Evolutionary conservation across 2,888 invertebrate species (phyloP), one percentile per base, ranked within the genome.

Genomic region (Eupithecia subumbrata): DNA sequence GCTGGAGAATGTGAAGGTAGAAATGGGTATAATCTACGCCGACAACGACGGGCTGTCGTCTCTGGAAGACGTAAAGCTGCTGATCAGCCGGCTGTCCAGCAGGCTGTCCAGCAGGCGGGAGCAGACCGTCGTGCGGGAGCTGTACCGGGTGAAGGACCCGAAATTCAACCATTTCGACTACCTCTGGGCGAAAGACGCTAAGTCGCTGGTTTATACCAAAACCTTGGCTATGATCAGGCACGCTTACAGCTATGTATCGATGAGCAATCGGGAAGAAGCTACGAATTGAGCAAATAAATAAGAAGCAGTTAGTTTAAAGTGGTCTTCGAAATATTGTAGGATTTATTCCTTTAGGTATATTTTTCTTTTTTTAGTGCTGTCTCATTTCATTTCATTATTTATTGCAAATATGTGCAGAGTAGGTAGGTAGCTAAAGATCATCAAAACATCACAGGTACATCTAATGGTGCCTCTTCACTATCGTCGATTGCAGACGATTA

Each of bases 1-100:
- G 8, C 43, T 74, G 2, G n/a, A 67, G 40, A 70, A 66, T 5
- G 30, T 74, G 16, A 52, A 16, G 8, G 70, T 43, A 1, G 64
- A 64, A 5, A 30, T 67, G 40, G 70, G 66, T 25, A 37, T 69
- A 22, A 34, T 74, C 22, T 74, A 74, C 43, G 70, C 70, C 5
- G 70, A 74, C 30, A 71, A 71, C 16, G 74, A 74, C 30, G 52
- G 37, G 12, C 18, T 74, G 43, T 70, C 66, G 12, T 9, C 25
- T 3, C 40, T 66, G 18, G 40, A 70, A 3, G 74, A 70, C 37
- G 34, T 52, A 9, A 48, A 70, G 43, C 25, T 70, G 18, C 37
- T 74, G 66, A 25, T 74, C n/a, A n/a, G 14, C 5, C 30, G 73
- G 40, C 48, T 74, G 30, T 8, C 48, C 7, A 18, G 48, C 48